Conservation (phyloP, 2,888 invertebrate genomes). For the Lapara coniferarum region DNA sequence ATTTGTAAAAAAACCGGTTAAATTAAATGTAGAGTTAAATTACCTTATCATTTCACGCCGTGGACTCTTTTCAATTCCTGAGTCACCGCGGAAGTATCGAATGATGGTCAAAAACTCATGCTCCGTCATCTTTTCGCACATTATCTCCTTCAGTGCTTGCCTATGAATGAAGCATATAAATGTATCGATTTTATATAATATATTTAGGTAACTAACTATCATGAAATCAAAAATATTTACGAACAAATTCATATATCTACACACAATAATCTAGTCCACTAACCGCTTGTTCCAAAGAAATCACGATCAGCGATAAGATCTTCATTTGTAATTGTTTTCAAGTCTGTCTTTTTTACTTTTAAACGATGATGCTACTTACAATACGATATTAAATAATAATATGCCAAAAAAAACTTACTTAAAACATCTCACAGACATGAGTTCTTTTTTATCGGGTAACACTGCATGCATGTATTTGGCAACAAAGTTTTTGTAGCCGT, state of each 20-base stretch:
- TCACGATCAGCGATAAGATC: too few relatives aligned
- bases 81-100: slow-evolving; percentile 87
- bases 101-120: slow-evolving; percentile 92
- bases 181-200: neutral
- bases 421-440: slow-evolving; percentile 74
- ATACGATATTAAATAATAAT: neutral
- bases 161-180: slow-evolving; percentile 57
- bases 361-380: too few relatives aligned
- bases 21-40: neutral
- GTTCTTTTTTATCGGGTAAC: slow-evolving; percentile 63
- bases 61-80: slow-evolving; percentile 73
- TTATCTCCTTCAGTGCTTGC: slow-evolving; percentile 85
- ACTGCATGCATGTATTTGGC: slow-evolving; percentile 85
- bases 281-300: too few relatives aligned
- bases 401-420: slow-evolving; percentile 56
- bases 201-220: too few relatives aligned
- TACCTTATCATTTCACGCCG: slow-evolving; percentile 74
- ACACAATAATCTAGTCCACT: too few relatives aligned
- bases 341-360: too few relatives aligned
- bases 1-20: too few relatives aligned
- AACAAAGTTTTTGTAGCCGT: slow-evolving; percentile 90
- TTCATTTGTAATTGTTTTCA: too few relatives aligned
- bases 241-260: too few relatives aligned
- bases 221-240: too few relatives aligned
- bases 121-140: slow-evolving; percentile 88